Percentiles rank a stretch among this genome's conserved stretches.
These are phyloP conservation scores for Microdon myrmicae DNA, from an alignment of 2,888 invertebrate genomes.

Conservation along the genomic window DNA sequence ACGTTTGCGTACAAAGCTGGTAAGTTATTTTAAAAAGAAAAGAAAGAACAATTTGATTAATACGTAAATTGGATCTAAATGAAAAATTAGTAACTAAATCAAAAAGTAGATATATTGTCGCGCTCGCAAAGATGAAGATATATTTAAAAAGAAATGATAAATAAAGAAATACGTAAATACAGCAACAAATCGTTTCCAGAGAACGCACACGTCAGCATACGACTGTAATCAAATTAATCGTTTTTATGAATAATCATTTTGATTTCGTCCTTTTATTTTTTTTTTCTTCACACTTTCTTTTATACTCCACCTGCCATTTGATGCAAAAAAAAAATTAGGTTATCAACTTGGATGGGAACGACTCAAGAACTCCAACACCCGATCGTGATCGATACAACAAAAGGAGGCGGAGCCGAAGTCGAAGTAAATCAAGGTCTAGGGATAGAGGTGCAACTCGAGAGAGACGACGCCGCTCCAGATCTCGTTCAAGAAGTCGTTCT, in stretches of 20 bases:
- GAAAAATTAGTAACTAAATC: constrained; percentile 46
- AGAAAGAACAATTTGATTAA: constrained; percentile 45
- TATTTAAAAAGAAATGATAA: constrained; percentile 19
- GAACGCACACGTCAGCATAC: constrained; percentile 65
- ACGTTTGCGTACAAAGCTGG: constrained; percentile 64
- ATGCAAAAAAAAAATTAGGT: constrained; percentile 59
- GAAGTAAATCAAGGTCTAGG: constrained; percentile 66
- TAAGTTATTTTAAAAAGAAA: constrained; percentile 62
- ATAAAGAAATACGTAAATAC: constrained; percentile 24
- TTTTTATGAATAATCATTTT: constrained; percentile 40
- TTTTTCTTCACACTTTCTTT: constrained; percentile 49
- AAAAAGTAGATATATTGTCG: constrained; percentile 55
- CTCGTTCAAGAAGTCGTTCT: constrained; percentile 62
- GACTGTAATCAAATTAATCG: constrained; percentile 53
- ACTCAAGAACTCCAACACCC: constrained; percentile 69
- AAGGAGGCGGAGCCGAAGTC: constrained; percentile 65
- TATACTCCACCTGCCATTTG: constrained; percentile 45
- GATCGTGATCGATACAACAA: constrained; percentile 68
- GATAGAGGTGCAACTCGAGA: constrained; percentile 61
- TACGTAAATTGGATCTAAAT: constrained; percentile 43
- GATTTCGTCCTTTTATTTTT: constrained; percentile 45
- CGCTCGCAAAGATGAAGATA: constrained; percentile 54
- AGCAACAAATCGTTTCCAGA: no score
- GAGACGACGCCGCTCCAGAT: constrained; percentile 66
- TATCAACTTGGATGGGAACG: constrained; percentile 70